These are phyloP conservation scores for Willisornis vidua DNA, from an alignment of 2,113 vertebrate genomes.

Conservation along the genomic window DNA sequence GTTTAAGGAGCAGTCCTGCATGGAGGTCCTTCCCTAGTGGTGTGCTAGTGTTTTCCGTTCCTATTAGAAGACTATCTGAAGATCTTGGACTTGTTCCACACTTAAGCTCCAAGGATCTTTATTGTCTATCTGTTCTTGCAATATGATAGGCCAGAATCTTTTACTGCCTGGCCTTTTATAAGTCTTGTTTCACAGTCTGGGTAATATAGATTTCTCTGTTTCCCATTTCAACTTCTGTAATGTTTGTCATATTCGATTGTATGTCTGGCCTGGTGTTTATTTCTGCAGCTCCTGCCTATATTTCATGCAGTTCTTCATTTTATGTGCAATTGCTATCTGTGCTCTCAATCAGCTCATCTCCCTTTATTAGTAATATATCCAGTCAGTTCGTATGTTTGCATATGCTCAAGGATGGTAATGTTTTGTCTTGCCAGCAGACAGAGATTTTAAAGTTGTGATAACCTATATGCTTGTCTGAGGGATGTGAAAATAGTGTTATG, in stretches of 20 bases:
- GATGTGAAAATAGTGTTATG: constrained; percentile 55
- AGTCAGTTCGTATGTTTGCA: not conserved
- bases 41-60: constrained; percentile 9
- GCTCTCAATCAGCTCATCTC: constrained; percentile 7
- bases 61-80: constrained; percentile 5
- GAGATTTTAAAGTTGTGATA: constrained; percentile 39
- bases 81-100: constrained; percentile 35
- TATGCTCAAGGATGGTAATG: not conserved
- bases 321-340: constrained; percentile 7
- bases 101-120: constrained; percentile 23
- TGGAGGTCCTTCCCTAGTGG: not conserved
- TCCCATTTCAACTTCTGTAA: constrained; percentile 32
- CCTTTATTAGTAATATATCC: constrained; percentile 48
- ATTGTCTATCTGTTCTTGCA: constrained; percentile 19
- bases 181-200: constrained; percentile 1
- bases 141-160: constrained; percentile 31
- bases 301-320: not conserved
- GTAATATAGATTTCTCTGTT: not conserved
- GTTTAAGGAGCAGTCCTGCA: not conserved
- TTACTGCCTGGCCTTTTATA: not conserved
- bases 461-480: constrained; percentile 12
- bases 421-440: constrained; percentile 17
- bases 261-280: not conserved
- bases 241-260: not conserved
- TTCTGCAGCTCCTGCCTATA: not conserved